Evolutionary conservation across 1,140 invertebrate genomes (phyloP).

Genomic region (Trypoxylus dichotomus): DNA sequence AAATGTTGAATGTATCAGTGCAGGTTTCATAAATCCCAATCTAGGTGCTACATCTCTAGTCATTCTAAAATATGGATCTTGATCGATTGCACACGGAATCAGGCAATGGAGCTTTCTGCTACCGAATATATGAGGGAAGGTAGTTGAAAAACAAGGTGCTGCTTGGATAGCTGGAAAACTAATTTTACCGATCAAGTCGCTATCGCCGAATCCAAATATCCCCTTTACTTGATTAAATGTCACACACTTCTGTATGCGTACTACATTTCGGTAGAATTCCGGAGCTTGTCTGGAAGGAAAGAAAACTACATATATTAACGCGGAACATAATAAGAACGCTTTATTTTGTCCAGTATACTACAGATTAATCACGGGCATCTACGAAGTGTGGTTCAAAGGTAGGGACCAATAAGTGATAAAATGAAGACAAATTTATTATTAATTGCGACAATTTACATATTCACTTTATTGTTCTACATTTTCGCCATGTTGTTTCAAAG

Average conservation of each 20-base stretch:
- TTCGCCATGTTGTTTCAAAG: no score
- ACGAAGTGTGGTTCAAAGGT: no score
- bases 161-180: constrained; percentile 96
- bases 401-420: no score
- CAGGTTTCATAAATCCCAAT: constrained; percentile 91
- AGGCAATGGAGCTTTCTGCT: constrained; percentile 85
- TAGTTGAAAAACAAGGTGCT: constrained; percentile 89
- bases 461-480: no score
- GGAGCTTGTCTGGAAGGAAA: constrained; percentile 70
- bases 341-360: no score
- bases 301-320: neutral
- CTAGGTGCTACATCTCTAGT: constrained; percentile 94
- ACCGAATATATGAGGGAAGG: constrained; percentile 95
- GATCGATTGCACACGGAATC: constrained; percentile 99
- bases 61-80: constrained; percentile 99
- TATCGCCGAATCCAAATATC: constrained; percentile 97
- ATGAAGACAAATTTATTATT: no score
- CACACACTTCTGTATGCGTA: constrained; percentile 88
- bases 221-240: constrained; percentile 96
- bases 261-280: constrained; percentile 91
- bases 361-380: no score
- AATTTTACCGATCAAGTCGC: constrained; percentile 95
- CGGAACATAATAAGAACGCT: no score
- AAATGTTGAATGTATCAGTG: constrained; percentile 91
- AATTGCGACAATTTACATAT: no score